Evolutionary conservation across 1,140 invertebrate genomes (phyloP).

Genomic region (Pararge aegeria): DNA sequence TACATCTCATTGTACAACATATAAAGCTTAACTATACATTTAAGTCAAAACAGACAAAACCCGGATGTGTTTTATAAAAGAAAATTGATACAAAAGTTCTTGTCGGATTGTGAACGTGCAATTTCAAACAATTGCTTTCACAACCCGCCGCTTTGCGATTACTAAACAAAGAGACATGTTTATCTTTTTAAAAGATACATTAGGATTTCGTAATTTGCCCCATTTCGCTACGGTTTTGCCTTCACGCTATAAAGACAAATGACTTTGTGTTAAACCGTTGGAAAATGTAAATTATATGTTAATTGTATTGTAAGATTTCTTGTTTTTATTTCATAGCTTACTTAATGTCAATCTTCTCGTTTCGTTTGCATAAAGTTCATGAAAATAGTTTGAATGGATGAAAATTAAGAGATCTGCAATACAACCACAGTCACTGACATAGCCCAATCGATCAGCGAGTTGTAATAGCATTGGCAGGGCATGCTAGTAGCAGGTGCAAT

Average conservation of each 20-base stretch:
- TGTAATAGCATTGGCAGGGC: too few relatives aligned
- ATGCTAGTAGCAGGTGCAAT: too few relatives aligned
- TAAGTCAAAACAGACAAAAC: slow-evolving; percentile 6
- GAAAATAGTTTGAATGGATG: too few relatives aligned
- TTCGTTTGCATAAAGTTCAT: too few relatives aligned
- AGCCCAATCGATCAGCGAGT: too few relatives aligned
- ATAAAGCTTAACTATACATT: not conserved
- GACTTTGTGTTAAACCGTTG: not conserved
- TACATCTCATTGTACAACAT: slow-evolving; percentile 14
- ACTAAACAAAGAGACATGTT: slow-evolving; percentile 13
- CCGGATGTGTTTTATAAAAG: slow-evolving; percentile 14
- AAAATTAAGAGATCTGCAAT: too few relatives aligned
- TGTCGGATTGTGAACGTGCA: slow-evolving; percentile 19
- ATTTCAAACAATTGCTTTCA: slow-evolving; percentile 25
- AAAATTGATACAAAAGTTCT: slow-evolving; percentile 24
- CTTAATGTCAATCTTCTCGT: too few relatives aligned
- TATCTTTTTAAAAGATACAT: slow-evolving; percentile 16
- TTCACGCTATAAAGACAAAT: not conserved
- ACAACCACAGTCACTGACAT: too few relatives aligned
- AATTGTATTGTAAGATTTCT: not conserved
- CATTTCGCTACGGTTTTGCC: slow-evolving; percentile 4
- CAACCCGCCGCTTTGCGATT: slow-evolving; percentile 17
- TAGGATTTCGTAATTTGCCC: slow-evolving; percentile 10
- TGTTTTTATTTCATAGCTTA: not conserved
- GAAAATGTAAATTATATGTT: not conserved